Evolutionary conservation across 2,113 vertebrate species (phyloP).

Genomic region (Amblyopsis rosae): DNA sequence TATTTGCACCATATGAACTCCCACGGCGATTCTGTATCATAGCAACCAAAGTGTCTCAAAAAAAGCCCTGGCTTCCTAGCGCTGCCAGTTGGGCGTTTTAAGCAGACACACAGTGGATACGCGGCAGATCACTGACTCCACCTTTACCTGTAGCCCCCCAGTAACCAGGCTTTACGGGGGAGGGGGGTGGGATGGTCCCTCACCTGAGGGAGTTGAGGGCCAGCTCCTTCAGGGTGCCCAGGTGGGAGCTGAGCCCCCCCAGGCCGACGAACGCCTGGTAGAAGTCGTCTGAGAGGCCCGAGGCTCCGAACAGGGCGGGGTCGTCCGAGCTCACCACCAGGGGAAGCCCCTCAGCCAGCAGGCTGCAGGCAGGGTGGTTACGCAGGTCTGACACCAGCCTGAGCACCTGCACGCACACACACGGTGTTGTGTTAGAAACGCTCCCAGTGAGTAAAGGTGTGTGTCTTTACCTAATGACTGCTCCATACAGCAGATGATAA

Average conservation of each 20-base stretch:
- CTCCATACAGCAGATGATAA: no score
- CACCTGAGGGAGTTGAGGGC: constrained; percentile 87
- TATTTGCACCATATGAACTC: no score
- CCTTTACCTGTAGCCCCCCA: no score
- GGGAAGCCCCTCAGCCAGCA: constrained; percentile 84
- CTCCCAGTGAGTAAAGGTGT: no score
- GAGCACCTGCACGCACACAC: constrained; percentile 75
- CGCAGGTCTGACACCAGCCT: constrained; percentile 83
- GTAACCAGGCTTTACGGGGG: background rate
- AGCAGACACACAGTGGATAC: no score
- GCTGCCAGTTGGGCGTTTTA: no score
- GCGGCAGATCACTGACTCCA: no score
- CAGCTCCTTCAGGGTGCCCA: constrained; percentile 87
- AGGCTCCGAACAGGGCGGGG: constrained; percentile 82
- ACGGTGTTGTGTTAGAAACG: no score
- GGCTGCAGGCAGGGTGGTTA: constrained; percentile 82
- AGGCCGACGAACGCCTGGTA: constrained; percentile 90
- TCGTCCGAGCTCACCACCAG: constrained; percentile 90
- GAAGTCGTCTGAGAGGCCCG: constrained; percentile 88
- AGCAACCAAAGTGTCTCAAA: no score
- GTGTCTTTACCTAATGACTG: no score
- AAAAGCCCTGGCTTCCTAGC: no score
- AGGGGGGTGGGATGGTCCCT: constrained; percentile 20
- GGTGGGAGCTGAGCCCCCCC: constrained; percentile 77
- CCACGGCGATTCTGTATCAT: no score